These are phyloP conservation scores for Cavia porcellus DNA, from an alignment of 2,113 vertebrate genomes.

Conservation along the genomic window DNA sequence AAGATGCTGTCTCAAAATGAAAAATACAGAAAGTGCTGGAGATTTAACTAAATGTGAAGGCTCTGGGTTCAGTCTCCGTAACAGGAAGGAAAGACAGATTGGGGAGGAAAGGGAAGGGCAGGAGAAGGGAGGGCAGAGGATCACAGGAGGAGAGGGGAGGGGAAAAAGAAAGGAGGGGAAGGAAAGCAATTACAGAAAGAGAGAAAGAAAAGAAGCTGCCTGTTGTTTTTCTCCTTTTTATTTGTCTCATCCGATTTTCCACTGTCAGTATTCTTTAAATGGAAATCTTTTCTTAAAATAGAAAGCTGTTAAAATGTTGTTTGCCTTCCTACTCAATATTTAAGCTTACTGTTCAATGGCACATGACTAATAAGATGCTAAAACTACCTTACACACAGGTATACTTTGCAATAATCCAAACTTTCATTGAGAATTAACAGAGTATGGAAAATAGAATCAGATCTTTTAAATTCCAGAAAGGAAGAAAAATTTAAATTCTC, in stretches of 20 bases:
- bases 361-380: constrained; percentile 24
- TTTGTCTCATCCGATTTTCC: constrained; percentile 20
- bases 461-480: constrained; percentile 30
- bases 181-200: not conserved
- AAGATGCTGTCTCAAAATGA: not conserved
- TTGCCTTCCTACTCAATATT: constrained; percentile 17
- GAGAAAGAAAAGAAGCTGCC: not conserved
- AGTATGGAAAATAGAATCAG: constrained; percentile 37
- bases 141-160: too few species aligned
- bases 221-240: constrained; percentile 7
- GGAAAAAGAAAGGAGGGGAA: not conserved
- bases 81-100: not conserved
- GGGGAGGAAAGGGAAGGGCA: not conserved
- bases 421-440: not conserved
- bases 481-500: constrained; percentile 18
- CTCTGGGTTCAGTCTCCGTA: too few species aligned
- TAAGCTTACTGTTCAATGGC: not conserved
- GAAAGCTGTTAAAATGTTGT: constrained; percentile 23
- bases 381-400: not conserved
- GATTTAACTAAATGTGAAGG: not conserved
- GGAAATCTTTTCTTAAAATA: constrained; percentile 26
- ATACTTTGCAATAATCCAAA: constrained; percentile 11
- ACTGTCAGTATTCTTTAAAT: not conserved
- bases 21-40: not conserved
- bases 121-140: not conserved